phyloP scores from a whole-genome alignment of 2,888 invertebrate species.

The Willowsia nigromaculata region DNA sequence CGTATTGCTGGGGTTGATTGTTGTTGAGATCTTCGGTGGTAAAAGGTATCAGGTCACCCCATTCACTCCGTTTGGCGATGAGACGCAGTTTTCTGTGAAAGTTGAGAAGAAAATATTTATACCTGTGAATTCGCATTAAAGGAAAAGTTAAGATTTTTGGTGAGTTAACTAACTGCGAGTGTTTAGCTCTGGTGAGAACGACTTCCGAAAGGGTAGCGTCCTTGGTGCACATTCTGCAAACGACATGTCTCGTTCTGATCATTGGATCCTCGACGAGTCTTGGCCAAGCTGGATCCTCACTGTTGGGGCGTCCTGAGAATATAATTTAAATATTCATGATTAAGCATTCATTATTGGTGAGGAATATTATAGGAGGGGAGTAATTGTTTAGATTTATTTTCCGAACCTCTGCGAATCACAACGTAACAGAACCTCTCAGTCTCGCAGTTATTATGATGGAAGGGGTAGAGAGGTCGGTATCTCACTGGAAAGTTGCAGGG shows the following conservation, averaged over 20 bases:
- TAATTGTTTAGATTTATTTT: not conserved
- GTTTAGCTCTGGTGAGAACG: constrained; percentile 87
- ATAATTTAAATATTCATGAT: constrained; percentile 34
- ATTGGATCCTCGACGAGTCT: constrained; percentile 88
- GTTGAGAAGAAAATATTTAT: not conserved
- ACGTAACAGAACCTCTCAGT: constrained; percentile 89
- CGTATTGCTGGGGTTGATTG: not conserved
- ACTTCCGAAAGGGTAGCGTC: constrained; percentile 88
- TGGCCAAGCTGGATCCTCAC: constrained; percentile 86
- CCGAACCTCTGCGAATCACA: constrained; percentile 88
- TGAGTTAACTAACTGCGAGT: constrained; percentile 85
- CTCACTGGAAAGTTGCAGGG: constrained; percentile 89
- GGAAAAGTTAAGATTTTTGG: not conserved
- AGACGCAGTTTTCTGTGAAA: constrained; percentile 84
- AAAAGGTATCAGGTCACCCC: constrained; percentile 90
- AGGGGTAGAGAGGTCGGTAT: constrained; percentile 83
- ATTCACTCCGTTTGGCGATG: constrained; percentile 87
- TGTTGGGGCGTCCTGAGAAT: constrained; percentile 81
- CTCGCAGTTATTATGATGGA: constrained; percentile 80
- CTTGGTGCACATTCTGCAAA: constrained; percentile 89
- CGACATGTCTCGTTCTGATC: constrained; percentile 86
- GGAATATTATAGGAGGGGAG: not conserved
- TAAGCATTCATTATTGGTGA: not conserved
- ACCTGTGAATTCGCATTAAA: no score
- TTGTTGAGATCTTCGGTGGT: not conserved